Evolutionary conservation across 1,140 invertebrate genomes (phyloP), one percentile per base, ranked within the genome.

Genomic region (Drosophila jambulina): DNA sequence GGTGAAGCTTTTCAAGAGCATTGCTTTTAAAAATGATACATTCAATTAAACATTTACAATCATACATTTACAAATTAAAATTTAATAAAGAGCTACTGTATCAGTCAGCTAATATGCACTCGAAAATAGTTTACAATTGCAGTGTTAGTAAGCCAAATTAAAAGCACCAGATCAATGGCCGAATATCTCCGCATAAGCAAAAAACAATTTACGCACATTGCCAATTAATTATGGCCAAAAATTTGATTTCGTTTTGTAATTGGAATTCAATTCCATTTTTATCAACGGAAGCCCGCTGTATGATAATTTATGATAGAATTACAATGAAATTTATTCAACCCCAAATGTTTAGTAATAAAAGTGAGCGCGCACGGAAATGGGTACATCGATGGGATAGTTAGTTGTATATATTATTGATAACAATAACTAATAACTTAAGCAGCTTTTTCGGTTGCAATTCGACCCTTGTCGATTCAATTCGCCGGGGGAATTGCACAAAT

Each of bases 351-450:
- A 40, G 46, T 32, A 64, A 67, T 48, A 48, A 34, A 70, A 58
- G 54, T 49, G 36, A 38, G 70, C 56, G 43, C 19, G 29, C n/a
- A 42, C 51, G 46, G 65, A 75, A 75, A 49, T 12, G 25, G 38
- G 25, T 46, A 40, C 29, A 29, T 29, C 58, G 51, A 23, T 65
- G 38, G 36, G 21, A 34, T 32, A 65, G 57, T 65, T 65, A 62
- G 62, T 65, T 65, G 38, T 70, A 77, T 51, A 71, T 63, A 72
- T 57, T 63, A 69, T 76, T 80, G 72, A 83, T 84, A 78, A 48
- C 46, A 64, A 72, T 74, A 69, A 72, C 59, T 68, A 77, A 84
- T 80, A 77, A 72, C 78, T 80, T 80, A 84, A 80, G 81, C 77
- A 77, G 76, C 70, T 70, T 70, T 48, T 67, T 23, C 13, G 46